A percentile compares a stretch with the other conserved stretches of the same genome.
Conservation (phyloP, 2,888 invertebrate species). For the Leptopterna dolabrata region DNA sequence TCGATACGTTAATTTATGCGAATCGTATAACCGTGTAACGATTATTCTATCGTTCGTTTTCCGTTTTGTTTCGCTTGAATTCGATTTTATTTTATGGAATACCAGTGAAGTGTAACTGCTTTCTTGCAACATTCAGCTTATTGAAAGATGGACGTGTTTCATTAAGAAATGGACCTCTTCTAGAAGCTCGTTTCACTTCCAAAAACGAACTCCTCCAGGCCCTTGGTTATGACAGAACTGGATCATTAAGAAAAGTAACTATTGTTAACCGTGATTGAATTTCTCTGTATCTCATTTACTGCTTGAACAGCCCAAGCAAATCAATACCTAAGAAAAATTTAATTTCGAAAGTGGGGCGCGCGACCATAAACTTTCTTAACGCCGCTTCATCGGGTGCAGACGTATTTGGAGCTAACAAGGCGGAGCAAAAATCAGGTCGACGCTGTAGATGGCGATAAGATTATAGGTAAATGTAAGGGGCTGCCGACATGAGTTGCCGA, state of each 20-base stretch:
- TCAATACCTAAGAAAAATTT: background rate
- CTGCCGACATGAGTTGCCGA: background rate
- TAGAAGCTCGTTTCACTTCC: too few relatives aligned
- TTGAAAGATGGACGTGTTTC: too few relatives aligned
- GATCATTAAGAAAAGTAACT: background rate
- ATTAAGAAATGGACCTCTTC: too few relatives aligned
- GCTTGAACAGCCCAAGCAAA: background rate
- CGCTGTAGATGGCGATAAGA: conserved; percentile 7
- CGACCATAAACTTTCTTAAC: background rate
- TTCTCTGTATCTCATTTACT: background rate
- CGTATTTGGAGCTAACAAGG: conserved; percentile 4
- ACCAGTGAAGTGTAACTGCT: too few relatives aligned
- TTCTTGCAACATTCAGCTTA: too few relatives aligned
- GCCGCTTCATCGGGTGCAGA: background rate
- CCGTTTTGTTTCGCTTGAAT: too few relatives aligned
- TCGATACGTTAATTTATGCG: too few relatives aligned
- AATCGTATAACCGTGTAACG: too few relatives aligned
- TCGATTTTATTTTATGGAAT: too few relatives aligned
- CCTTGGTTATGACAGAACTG: background rate
- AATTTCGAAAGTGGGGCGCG: conserved; percentile 26
- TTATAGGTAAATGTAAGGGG: background rate
- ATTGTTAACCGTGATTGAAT: background rate
- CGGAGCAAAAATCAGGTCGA: background rate
- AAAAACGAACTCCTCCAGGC: background rate
- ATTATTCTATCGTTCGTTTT: too few relatives aligned